Evolutionary conservation across 1,140 invertebrate genomes (phyloP), one percentile per base, ranked within the genome.

Genomic region (Rhyzopertha dominica): DNA sequence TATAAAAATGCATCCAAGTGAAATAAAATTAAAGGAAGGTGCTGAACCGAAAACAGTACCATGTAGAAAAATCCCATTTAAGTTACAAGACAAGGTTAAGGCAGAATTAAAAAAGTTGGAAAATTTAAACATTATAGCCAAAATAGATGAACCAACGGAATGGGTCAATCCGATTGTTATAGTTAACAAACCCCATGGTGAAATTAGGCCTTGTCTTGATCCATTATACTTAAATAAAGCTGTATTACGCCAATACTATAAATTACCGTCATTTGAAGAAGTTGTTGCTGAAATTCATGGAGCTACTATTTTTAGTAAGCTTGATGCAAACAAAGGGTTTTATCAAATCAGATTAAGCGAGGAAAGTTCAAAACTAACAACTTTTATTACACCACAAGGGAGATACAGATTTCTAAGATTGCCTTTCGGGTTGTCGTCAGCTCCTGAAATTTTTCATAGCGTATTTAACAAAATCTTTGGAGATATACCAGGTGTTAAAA

Each of bases 181-280:
- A 9, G 62, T 70, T 12, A 46, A 52, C 31, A 74, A 72, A 62
- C 43, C 47, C 18, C 63, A 70, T 49, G 63, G 62, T 28, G 49
- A 63, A 13, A 29, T 73, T 4, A 46, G 71, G 25, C 54, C 75
- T 18, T 74, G 69, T 49, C 39, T 76, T 10, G 69, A 75, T 56
- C 72, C 72, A 5, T 55, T 45, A 28, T 61, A 70, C 28, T 50
- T 75, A 22, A 75, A 75, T 54, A 65, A 59, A 48, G 53, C 48
- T n/a, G 63, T 74, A 8, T 61, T 58, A 41, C 25, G 67, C 7
- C 55, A 59, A 46, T 56, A 62, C 49, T 65, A 62, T 55, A 61
- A 52, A 17, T 51, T 72, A 16, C 63, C 65, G 5, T 67, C 59
- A 0, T 30, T 66, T 23, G 64, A 70, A 17, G 66, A 69, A 43